These are phyloP conservation scores for Mastigias papua DNA, from an alignment of 30 jellyfish, hydroid and myxozoan species.

Conservation along the genomic window DNA sequence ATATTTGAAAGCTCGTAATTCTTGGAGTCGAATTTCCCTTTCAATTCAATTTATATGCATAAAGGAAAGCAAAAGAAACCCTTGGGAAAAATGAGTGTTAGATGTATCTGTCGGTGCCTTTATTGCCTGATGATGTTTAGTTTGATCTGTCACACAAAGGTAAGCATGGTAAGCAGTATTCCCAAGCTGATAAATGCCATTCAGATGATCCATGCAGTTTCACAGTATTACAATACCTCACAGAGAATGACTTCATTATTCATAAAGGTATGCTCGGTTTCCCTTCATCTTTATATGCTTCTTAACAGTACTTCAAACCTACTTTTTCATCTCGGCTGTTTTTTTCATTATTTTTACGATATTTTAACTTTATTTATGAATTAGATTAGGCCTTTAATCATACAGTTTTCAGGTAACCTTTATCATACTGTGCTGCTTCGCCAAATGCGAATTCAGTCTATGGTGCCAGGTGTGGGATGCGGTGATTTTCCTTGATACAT, in stretches of 20 bases:
- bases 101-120: too few species aligned
- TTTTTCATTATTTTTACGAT: too few species aligned
- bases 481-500: background rate
- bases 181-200: slow-evolving; percentile 96
- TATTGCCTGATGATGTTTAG: too few species aligned
- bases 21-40: too few species aligned
- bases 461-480: background rate
- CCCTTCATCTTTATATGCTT: background rate
- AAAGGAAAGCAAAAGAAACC: too few species aligned
- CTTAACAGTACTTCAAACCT: background rate
- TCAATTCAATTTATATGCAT: too few species aligned
- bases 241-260: slow-evolving; percentile 98
- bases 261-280: slow-evolving; percentile 79
- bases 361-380: too few species aligned
- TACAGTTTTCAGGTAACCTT: background rate
- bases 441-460: background rate
- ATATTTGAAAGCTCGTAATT: too few species aligned
- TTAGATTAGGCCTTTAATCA: too few species aligned
- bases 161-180: slow-evolving; percentile 86
- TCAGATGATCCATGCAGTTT: slow-evolving; percentile 92
- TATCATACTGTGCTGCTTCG: background rate
- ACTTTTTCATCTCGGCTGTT: background rate
- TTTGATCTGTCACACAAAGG: too few species aligned
- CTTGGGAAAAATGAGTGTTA: too few species aligned
- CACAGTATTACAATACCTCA: slow-evolving; percentile 97